Evolutionary conservation across 1,140 invertebrate species (phyloP).

Genomic region (Leguminivora glycinivorella): DNA sequence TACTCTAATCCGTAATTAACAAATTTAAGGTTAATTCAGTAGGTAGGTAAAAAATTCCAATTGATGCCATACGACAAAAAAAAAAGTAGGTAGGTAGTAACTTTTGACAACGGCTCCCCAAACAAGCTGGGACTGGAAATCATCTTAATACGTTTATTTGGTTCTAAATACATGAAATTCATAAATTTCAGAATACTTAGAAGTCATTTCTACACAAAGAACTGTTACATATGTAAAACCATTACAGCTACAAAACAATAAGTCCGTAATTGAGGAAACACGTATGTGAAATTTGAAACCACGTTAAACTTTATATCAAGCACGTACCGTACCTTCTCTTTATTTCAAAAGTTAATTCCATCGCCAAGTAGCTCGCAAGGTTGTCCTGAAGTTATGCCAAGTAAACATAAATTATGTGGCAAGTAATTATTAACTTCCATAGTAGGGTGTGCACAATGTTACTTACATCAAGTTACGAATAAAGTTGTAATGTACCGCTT

Average conservation of each 20-base stretch:
- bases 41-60: no score
- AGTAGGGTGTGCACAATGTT: slow-evolving; percentile 44
- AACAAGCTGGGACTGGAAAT: no score
- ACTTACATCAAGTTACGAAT: slow-evolving; percentile 37
- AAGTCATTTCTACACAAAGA: no score
- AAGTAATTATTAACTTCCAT: slow-evolving; percentile 43
- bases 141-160: no score
- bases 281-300: neutral
- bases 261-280: neutral
- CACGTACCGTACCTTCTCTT: neutral
- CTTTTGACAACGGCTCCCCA: no score
- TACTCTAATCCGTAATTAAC: no score
- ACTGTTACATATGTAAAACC: no score
- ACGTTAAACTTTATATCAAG: neutral
- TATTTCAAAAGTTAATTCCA: slow-evolving; percentile 18
- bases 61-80: no score
- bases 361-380: slow-evolving; percentile 31
- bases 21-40: no score
- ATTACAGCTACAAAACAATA: neutral
- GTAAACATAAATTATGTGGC: slow-evolving; percentile 43
- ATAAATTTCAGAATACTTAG: no score
- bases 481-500: slow-evolving; percentile 39
- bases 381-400: slow-evolving; percentile 37
- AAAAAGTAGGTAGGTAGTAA: no score
- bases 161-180: no score